These are phyloP conservation scores for Desmodus rotundus DNA, from an alignment of 2,113 vertebrate genomes.

Conservation along the genomic window DNA sequence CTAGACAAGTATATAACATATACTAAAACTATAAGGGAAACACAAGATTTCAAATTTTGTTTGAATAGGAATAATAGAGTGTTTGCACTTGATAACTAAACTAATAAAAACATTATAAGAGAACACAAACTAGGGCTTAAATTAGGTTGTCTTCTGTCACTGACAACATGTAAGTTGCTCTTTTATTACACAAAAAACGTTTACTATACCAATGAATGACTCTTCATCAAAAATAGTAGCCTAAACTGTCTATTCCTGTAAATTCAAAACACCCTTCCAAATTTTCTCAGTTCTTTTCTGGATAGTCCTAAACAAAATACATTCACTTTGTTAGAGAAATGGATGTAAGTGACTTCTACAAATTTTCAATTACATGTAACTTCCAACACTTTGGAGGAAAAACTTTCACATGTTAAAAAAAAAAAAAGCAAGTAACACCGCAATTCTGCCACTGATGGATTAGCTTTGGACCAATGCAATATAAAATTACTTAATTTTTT, in stretches of 20 bases:
- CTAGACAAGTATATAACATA: not conserved
- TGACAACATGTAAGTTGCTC: not conserved
- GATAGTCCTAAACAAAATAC: constrained; percentile 59
- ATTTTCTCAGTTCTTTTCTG: constrained; percentile 45
- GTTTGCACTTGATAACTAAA: constrained; percentile 44
- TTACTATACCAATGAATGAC: not conserved
- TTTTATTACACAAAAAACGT: constrained; percentile 4
- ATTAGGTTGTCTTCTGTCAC: not conserved
- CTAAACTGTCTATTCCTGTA: not conserved
- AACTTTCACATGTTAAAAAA: not conserved
- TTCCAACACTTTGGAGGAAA: constrained; percentile 8
- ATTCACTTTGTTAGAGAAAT: constrained; percentile 58
- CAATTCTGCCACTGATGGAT: constrained; percentile 37
- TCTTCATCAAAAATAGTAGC: constrained; percentile 33
- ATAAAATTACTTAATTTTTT: constrained; percentile 57
- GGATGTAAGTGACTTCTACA: not conserved
- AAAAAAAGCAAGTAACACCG: constrained; percentile 17
- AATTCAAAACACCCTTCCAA: constrained; percentile 42
- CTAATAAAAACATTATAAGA: constrained; percentile 38
- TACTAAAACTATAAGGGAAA: not conserved
- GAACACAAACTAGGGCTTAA: constrained; percentile 43
- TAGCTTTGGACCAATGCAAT: constrained; percentile 52
- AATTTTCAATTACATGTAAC: constrained; percentile 51
- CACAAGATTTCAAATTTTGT: not conserved
- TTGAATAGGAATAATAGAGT: not conserved